Conservation (phyloP, 1,140 invertebrate genomes). For the Cyphomyrmex costatus region DNA sequence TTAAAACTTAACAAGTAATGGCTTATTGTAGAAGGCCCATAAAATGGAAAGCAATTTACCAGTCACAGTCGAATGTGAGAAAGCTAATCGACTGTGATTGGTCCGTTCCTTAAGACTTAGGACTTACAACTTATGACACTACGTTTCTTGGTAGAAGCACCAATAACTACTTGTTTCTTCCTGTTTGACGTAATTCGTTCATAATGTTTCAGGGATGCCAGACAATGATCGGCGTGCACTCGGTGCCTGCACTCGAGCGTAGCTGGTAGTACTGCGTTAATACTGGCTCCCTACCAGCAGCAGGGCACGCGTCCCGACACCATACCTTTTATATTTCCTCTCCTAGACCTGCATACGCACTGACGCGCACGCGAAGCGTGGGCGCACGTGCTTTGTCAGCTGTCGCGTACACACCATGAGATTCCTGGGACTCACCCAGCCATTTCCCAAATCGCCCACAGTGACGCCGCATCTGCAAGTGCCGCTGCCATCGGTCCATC, state of each 20-base stretch:
- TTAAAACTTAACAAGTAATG: no score
- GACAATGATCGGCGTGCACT: conserved; percentile 79
- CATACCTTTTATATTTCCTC: conserved; percentile 74
- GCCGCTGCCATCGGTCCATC: conserved; percentile 33
- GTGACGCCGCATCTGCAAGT: conserved; percentile 60
- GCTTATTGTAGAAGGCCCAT: no score
- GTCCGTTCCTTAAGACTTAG: no score
- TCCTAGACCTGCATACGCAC: conserved; percentile 72
- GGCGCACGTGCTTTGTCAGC: conserved; percentile 74
- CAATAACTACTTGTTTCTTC: no score
- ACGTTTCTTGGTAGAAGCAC: no score
- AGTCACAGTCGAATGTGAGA: no score
- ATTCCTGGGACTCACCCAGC: conserved; percentile 78
- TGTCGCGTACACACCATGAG: conserved; percentile 80
- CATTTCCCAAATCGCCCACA: conserved; percentile 72
- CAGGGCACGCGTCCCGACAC: conserved; percentile 65
- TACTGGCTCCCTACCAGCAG: conserved; percentile 77
- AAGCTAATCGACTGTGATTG: no score
- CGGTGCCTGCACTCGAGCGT: conserved; percentile 72
- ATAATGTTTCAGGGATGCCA: conserved; percentile 77
- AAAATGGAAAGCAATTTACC: no score
- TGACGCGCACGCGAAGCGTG: conserved; percentile 75
- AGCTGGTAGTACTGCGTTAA: conserved; percentile 80
- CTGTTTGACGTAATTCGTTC: background rate
- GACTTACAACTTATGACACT: no score